Percentiles rank a stretch among this genome's conserved stretches.
Evolutionary conservation across 2,113 vertebrate species (phyloP).

Genomic region (Sinocyclocheilus anophthalmus): DNA sequence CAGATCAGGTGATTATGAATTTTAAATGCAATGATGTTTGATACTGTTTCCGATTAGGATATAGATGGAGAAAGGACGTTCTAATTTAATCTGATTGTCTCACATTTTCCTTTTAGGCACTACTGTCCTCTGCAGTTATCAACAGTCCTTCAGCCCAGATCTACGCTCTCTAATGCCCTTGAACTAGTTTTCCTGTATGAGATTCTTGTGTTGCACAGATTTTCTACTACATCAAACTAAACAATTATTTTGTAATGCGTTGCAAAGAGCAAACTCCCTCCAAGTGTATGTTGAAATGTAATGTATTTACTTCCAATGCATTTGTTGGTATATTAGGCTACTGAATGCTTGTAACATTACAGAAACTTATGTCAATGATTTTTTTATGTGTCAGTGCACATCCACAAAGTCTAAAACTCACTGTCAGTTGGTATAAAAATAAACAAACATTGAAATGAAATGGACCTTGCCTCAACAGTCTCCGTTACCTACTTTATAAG

Average conservation of each 20-base stretch:
- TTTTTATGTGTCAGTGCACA: neutral
- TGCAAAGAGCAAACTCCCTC: neutral
- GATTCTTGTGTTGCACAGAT: neutral
- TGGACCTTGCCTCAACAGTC: neutral
- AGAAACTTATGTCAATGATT: neutral
- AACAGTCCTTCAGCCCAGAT: neutral
- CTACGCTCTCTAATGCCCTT: neutral
- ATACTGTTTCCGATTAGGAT: neutral
- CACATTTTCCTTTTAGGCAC: neutral
- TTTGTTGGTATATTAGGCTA: neutral
- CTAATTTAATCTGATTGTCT: neutral
- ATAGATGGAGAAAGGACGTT: neutral
- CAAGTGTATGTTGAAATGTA: neutral
- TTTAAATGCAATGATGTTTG: neutral
- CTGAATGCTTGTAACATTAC: neutral
- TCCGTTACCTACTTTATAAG: neutral
- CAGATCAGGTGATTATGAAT: neutral
- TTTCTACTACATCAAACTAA: neutral
- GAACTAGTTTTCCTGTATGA: neutral
- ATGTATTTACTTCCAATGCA: neutral
- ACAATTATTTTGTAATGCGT: neutral
- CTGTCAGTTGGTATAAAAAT: neutral
- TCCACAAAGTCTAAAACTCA: neutral
- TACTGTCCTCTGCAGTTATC: neutral
- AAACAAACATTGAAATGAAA: neutral